Conservation (phyloP, 1,140 invertebrate species). For the Prorops nasuta region DNA sequence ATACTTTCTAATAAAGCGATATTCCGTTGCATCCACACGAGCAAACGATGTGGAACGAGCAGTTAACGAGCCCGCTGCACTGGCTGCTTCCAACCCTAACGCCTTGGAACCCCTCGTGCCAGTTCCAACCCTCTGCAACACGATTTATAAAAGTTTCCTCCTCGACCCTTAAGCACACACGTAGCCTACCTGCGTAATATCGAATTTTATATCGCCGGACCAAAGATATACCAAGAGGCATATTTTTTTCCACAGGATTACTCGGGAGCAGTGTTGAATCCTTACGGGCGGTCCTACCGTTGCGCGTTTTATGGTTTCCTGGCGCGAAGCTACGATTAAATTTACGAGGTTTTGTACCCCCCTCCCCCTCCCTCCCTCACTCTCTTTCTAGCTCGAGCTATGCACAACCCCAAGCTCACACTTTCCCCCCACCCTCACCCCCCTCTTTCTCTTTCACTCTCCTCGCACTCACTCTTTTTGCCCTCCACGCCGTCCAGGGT, state of each 20-base stretch:
- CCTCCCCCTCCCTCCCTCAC: neutral
- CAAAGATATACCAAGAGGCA: too few species aligned
- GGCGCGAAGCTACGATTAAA: neutral
- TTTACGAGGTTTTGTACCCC: neutral
- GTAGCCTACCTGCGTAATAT: too few species aligned
- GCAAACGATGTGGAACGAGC: slow-evolving; percentile 37
- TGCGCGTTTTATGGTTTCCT: slow-evolving; percentile 3
- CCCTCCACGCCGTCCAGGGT: neutral
- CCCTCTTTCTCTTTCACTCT: neutral
- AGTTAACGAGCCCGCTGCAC: slow-evolving; percentile 37
- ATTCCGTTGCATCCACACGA: slow-evolving; percentile 22
- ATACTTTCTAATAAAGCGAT: slow-evolving; percentile 43
- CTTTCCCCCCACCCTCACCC: neutral
- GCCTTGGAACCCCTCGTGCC: too few species aligned
- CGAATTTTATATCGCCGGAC: too few species aligned
- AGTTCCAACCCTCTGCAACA: too few species aligned
- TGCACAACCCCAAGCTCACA: neutral
- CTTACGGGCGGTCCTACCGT: too few species aligned
- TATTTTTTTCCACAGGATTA: too few species aligned
- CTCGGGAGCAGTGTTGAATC: neutral
- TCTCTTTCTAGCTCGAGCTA: neutral
- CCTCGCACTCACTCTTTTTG: neutral
- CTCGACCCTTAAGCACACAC: too few species aligned
- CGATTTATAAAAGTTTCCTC: too few species aligned
- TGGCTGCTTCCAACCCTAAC: too few species aligned